phyloP scores from a whole-genome alignment of 2,113 vertebrate genomes.

The Taurulus bubalis region DNA sequence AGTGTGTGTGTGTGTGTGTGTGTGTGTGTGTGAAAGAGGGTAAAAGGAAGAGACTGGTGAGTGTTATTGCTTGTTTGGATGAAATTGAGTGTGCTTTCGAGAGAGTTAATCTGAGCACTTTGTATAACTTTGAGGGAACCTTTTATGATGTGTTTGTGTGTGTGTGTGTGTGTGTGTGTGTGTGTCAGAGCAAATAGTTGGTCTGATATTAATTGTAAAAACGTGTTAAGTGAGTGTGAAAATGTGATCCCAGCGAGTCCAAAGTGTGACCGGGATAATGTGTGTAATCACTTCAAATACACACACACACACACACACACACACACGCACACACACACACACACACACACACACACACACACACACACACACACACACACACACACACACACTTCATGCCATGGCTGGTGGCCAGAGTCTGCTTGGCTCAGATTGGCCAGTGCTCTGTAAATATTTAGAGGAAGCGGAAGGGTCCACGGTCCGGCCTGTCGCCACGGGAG shows the following conservation, averaged over 20 bases:
- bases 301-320: conserved; percentile 21
- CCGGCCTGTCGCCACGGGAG: conserved; percentile 76
- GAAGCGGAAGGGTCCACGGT: conserved; percentile 77
- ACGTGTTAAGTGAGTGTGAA: conserved; percentile 12
- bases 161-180: neutral
- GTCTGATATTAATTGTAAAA: conserved; percentile 44
- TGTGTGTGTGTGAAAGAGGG: neutral
- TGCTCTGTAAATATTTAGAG: conserved; percentile 82
- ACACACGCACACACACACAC: conserved; percentile 17
- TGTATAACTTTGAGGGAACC: conserved; percentile 24
- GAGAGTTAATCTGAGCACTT: conserved; percentile 36
- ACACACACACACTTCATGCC: conserved; percentile 55
- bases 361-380: conserved; percentile 25
- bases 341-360: conserved; percentile 21
- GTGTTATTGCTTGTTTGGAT: conserved; percentile 54
- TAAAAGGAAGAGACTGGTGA: neutral
- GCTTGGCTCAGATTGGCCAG: conserved; percentile 61
- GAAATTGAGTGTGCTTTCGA: conserved; percentile 31
- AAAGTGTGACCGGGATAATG: neutral
- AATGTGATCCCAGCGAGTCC: neutral
- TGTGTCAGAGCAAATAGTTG: neutral
- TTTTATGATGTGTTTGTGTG: conserved; percentile 40
- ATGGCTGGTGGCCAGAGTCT: conserved; percentile 56
- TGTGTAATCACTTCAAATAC: conserved; percentile 32
- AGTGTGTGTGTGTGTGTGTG: neutral